Base-by-base conservation (phyloP, 2,113 vertebrate species). In the Bubo blakistoni region DNA sequence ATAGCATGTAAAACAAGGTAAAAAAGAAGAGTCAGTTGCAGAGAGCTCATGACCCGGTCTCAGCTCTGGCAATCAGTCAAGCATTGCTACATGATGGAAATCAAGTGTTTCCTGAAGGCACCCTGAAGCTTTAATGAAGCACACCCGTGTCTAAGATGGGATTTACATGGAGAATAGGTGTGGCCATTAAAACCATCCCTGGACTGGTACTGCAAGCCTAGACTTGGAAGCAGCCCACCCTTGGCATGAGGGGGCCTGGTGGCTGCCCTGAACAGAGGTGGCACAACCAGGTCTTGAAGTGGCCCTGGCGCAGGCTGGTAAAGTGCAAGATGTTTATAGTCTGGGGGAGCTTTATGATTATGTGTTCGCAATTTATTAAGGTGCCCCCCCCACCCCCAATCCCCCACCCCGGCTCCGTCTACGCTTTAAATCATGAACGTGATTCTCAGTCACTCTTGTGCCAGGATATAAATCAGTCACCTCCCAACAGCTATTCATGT, bases 391-490 rank as follows among this genome's bases (percentile, higher is more conserved):
- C 52, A 5, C 11, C 12, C 32, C 21, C 36, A 49, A 32, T 17
- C 42, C 42, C 15, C 42, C 42, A 13, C 42, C 42, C 42, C 42
- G 13, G 44, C 16, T 16, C 44, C 16, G 32, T 55, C 54, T 85
- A 52, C 29, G 15, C 76, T 95, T 85, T 94, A 84, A 97, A 95
- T 94, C 62, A 82, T 32, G 77, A 84, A 66, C 86, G 81, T 86
- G 86, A 83, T 89, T 85, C 81, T 88, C 81, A 90, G 65, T 86
- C 84, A 40, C 89, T 96, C 74, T 85, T 70, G 49, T 91, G 70
- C 54, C 66, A 90, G 87, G 66, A 20, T 77, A 85, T 95, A 94
- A 97, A 96, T 95, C 95, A 91, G 36, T 91, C 55, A 86, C 93
- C 78, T 92, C 81, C 70, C 67, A 85, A 54, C n/a, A 94, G 81